These are phyloP conservation scores for Cydia splendana DNA, from an alignment of 1,140 invertebrate genomes.

Conservation along the genomic window DNA sequence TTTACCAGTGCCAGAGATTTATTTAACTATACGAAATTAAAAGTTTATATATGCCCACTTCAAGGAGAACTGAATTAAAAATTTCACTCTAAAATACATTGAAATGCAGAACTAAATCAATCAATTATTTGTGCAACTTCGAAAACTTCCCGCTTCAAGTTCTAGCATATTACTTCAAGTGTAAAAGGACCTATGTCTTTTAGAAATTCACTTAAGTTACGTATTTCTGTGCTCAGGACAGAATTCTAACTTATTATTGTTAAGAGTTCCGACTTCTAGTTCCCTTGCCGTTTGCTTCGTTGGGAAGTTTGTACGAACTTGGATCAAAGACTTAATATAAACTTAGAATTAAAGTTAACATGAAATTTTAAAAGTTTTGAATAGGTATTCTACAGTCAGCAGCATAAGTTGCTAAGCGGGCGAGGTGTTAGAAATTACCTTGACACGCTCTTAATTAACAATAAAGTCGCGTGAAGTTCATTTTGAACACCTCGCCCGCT, in stretches of 20 bases:
- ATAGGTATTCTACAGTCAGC: neutral
- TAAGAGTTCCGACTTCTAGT: slow-evolving; percentile 2
- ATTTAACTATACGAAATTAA: no score
- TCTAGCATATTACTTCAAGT: neutral
- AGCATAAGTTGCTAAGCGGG: no score
- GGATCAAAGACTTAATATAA: neutral
- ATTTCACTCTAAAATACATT: neutral
- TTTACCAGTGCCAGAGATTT: no score
- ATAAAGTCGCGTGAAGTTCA: no score
- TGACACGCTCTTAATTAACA: no score
- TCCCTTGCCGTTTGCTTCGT: slow-evolving; percentile 3
- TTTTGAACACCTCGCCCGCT: no score
- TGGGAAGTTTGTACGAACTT: neutral
- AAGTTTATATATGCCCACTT: neutral
- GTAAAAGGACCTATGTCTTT: neutral
- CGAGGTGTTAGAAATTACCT: no score
- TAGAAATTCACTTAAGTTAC: neutral
- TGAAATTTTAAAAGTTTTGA: neutral
- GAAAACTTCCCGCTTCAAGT: neutral
- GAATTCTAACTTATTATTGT: slow-evolving; percentile 14
- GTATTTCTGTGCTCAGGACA: neutral
- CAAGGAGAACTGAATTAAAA: neutral
- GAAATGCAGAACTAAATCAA: slow-evolving; percentile 7
- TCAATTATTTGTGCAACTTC: slow-evolving; percentile 14
- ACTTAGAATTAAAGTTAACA: slow-evolving; percentile 4